Evolutionary conservation across 2,888 invertebrate species (phyloP).

Genomic region (Latheticus oryzae): DNA sequence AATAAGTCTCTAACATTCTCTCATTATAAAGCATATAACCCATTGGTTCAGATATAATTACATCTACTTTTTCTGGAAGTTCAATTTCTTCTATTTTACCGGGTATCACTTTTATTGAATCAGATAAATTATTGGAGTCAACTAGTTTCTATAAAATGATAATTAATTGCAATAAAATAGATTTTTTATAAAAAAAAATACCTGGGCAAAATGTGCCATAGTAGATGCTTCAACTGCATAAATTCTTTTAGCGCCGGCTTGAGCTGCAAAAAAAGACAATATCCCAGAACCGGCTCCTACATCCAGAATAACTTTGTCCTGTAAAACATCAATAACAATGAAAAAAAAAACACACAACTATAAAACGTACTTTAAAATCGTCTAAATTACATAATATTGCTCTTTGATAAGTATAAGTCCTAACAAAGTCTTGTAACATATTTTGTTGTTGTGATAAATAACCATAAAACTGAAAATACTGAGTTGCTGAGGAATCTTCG

Average conservation of each 20-base stretch:
- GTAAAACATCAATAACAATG: slow-evolving; percentile 1
- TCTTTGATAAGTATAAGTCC: slow-evolving; percentile 98
- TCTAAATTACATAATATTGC: slow-evolving; percentile 93
- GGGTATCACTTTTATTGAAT: slow-evolving; percentile 91
- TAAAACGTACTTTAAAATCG: slow-evolving; percentile 76
- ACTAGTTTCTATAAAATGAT: slow-evolving; percentile 77
- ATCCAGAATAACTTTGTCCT: slow-evolving; percentile 92
- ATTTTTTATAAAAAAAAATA: slow-evolving; percentile 48
- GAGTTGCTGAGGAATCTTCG: slow-evolving; percentile 97
- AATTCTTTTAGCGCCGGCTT: slow-evolving; percentile 95
- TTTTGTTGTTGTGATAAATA: slow-evolving; percentile 99
- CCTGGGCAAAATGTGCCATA: slow-evolving; percentile 96
- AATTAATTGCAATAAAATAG: no score
- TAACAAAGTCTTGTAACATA: slow-evolving; percentile 99
- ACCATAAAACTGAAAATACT: slow-evolving; percentile 99
- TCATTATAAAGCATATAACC: slow-evolving; percentile 99
- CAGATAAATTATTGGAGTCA: slow-evolving; percentile 87
- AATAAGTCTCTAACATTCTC: slow-evolving; percentile 97
- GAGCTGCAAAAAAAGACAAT: slow-evolving; percentile 96
- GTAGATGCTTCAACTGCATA: slow-evolving; percentile 99
- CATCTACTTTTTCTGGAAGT: slow-evolving; percentile 94
- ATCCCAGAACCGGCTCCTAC: slow-evolving; percentile 99
- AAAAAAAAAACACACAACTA: not conserved
- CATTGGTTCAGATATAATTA: slow-evolving; percentile 99
- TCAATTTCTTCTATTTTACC: slow-evolving; percentile 98